phyloP scores from a whole-genome alignment of 1,140 invertebrate species.

The Trachelipus rathkii region DNA sequence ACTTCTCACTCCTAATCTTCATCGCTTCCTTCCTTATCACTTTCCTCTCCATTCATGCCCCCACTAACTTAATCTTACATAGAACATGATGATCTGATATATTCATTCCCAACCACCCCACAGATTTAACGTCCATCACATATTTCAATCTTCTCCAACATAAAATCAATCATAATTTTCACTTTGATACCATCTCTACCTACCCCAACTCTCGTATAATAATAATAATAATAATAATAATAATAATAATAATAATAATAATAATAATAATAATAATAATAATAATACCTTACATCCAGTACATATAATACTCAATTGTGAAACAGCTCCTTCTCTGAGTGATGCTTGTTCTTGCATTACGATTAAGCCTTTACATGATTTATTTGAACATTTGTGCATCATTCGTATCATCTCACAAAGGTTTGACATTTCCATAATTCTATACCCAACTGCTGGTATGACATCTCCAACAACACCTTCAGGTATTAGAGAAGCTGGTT shows the following conservation, averaged over 20 bases:
- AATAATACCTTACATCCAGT: slow-evolving; percentile 38
- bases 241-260: not conserved
- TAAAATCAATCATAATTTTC: no score
- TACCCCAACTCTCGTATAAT: no score
- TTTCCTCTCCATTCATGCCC: no score
- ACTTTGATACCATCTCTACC: no score
- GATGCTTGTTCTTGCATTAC: slow-evolving; percentile 44
- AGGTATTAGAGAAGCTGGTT: slow-evolving; percentile 42
- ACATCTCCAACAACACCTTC: slow-evolving; percentile 44
- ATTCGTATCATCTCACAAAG: slow-evolving; percentile 43
- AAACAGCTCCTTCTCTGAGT: slow-evolving; percentile 41
- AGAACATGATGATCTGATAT: no score
- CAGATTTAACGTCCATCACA: no score
- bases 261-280: not conserved
- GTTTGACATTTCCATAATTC: slow-evolving; percentile 43
- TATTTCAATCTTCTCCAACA: no score
- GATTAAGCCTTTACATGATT: slow-evolving; percentile 31
- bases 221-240: no score
- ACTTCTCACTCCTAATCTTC: no score
- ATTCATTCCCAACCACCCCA: no score
- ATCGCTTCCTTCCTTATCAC: no score
- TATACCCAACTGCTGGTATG: slow-evolving; percentile 43
- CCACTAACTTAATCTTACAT: no score
- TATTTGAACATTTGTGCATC: slow-evolving; percentile 39
- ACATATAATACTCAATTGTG: slow-evolving; percentile 42